phyloP scores from a whole-genome alignment of 1,140 invertebrate genomes.

The Pogonognathellus flavescens region DNA sequence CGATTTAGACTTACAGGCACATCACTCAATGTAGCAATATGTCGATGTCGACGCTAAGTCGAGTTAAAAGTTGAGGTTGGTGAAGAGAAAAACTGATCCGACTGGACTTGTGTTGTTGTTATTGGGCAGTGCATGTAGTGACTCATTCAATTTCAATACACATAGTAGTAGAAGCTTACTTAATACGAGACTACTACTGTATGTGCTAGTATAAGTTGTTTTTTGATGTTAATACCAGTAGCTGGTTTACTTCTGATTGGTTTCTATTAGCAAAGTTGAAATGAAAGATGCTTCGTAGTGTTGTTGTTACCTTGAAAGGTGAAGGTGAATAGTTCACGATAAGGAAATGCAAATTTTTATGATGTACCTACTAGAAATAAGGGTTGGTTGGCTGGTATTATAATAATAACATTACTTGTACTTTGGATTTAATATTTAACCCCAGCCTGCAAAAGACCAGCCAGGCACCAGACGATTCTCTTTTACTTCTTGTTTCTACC shows the following conservation, averaged over 20 bases:
- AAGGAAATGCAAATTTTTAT: background rate
- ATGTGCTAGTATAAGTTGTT: background rate
- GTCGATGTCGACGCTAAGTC: background rate
- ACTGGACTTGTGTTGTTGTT: no score
- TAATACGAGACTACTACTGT: no score
- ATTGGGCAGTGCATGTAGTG: no score
- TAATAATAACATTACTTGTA: no score
- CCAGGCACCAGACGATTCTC: no score
- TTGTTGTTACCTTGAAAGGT: slow-evolving; percentile 54
- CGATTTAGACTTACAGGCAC: background rate
- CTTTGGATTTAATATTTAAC: no score
- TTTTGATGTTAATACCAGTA: slow-evolving; percentile 8
- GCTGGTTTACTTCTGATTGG: slow-evolving; percentile 26
- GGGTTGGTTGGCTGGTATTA: no score
- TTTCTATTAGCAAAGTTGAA: slow-evolving; percentile 37
- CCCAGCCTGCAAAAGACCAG: no score
- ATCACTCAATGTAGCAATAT: background rate
- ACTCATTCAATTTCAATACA: no score
- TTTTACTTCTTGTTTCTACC: no score
- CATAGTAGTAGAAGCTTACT: no score
- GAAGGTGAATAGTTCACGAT: slow-evolving; percentile 61
- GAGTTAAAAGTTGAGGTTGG: slow-evolving; percentile 16
- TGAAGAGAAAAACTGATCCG: background rate
- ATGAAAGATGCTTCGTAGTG: slow-evolving; percentile 5
- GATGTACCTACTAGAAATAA: no score